These are phyloP conservation scores for Montipora sp. DNA, from an alignment of 64 coral and sea anemone genomes.

Conservation along the genomic window DNA sequence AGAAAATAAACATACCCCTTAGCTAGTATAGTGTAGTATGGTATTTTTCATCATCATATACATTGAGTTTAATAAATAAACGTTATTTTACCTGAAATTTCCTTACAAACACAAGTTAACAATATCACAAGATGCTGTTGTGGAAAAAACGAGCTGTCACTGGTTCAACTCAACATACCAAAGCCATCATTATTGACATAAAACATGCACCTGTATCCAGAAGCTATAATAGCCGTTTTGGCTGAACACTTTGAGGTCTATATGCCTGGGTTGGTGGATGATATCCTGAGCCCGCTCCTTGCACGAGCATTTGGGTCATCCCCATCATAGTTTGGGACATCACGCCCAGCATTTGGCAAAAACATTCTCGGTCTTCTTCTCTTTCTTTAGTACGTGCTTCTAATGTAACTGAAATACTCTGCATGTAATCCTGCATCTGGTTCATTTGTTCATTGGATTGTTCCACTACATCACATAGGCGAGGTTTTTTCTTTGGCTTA, in stretches of 20 bases:
- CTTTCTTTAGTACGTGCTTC: constrained; percentile 43
- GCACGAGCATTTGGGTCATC: constrained; percentile 45
- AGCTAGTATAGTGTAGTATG: neutral
- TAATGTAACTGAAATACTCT: neutral
- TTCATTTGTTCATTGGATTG: constrained; percentile 61
- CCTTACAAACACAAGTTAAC: too few relatives aligned
- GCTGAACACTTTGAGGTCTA: neutral
- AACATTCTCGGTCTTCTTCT: constrained; percentile 61
- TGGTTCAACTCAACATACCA: neutral
- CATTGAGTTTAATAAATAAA: too few relatives aligned
- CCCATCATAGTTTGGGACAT: constrained; percentile 65
- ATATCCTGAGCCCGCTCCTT: constrained; percentile 44
- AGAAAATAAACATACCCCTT: neutral
- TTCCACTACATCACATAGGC: constrained; percentile 30
- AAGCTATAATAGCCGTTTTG: neutral
- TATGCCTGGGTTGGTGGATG: constrained; percentile 3
- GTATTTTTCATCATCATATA: too few relatives aligned
- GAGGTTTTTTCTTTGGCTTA: neutral
- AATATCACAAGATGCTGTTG: too few relatives aligned
- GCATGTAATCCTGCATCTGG: neutral
- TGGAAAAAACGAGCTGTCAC: too few relatives aligned
- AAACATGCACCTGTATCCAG: neutral
- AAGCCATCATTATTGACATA: neutral
- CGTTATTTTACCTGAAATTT: too few relatives aligned
- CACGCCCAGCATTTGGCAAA: constrained; percentile 55